These are phyloP conservation scores for Diorhabda elongata DNA, from an alignment of 1,140 invertebrate species.

Conservation along the genomic window DNA sequence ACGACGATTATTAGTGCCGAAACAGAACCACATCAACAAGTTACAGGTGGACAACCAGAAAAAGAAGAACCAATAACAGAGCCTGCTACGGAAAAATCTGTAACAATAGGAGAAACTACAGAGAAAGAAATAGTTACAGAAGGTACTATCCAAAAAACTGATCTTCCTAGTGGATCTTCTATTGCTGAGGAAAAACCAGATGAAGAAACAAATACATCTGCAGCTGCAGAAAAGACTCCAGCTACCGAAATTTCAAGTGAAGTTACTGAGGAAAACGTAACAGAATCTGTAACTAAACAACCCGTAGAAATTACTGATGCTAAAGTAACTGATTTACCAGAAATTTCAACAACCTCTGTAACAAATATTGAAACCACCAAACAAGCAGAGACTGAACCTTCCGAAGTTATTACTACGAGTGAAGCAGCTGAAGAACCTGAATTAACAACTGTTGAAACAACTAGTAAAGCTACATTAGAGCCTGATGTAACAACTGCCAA, in stretches of 20 bases:
- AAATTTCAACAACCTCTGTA: slow-evolving; percentile 5
- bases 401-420: background rate
- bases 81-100: background rate
- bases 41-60: background rate
- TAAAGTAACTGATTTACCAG: slow-evolving; percentile 24
- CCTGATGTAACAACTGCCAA: background rate
- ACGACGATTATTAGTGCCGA: background rate
- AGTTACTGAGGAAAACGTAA: background rate
- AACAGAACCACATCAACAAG: too few relatives aligned
- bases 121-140: slow-evolving; percentile 32
- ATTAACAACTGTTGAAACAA: slow-evolving; percentile 16
- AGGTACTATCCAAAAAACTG: background rate
- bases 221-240: too few relatives aligned
- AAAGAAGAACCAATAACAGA: background rate
- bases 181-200: too few relatives aligned
- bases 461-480: slow-evolving; percentile 7
- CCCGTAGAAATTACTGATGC: slow-evolving; percentile 9
- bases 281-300: background rate
- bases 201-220: too few relatives aligned
- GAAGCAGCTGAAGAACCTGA: background rate
- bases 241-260: too few relatives aligned
- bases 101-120: slow-evolving; percentile 18
- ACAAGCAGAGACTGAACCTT: slow-evolving; percentile 26
- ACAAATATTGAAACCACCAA: background rate
- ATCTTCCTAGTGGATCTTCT: background rate